These are phyloP conservation scores for Psammodynastes pulverulentus DNA, from an alignment of 2,113 vertebrate species.

Conservation along the genomic window DNA sequence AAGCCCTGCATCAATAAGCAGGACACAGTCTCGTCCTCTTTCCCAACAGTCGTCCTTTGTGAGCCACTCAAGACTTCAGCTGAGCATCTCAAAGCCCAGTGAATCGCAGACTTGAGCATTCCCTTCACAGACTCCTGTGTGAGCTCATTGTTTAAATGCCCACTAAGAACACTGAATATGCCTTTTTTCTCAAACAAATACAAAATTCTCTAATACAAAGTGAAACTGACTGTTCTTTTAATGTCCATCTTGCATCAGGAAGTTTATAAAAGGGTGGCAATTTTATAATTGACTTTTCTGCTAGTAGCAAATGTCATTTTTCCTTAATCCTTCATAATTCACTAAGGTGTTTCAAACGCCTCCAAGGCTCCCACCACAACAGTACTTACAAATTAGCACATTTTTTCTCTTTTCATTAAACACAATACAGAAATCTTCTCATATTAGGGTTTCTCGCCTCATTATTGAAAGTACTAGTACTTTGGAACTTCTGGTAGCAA, in stretches of 20 bases:
- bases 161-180: neutral
- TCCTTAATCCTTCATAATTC: constrained; percentile 53
- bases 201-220: constrained; percentile 55
- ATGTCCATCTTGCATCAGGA: constrained; percentile 62
- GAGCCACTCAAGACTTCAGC: neutral
- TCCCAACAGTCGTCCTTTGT: neutral
- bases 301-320: constrained; percentile 55
- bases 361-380: constrained; percentile 63
- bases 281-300: constrained; percentile 60
- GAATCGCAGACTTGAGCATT: accelerated
- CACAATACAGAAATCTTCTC: constrained; percentile 63
- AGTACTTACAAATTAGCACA: constrained; percentile 63
- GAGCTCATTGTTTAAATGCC: constrained; percentile 1
- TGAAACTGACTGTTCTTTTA: constrained; percentile 66
- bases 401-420: constrained; percentile 62
- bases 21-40: neutral
- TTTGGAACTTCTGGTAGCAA: constrained; percentile 64
- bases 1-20: neutral
- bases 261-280: constrained; percentile 61
- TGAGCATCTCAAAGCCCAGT: neutral
- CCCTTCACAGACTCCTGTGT: accelerated
- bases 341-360: constrained; percentile 62
- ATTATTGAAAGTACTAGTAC: constrained; percentile 61
- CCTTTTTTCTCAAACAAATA: constrained; percentile 33
- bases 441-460: constrained; percentile 60